Conservation (phyloP, 2,797 vertebrate species). For the Pantherophis vulpinus region DNA sequence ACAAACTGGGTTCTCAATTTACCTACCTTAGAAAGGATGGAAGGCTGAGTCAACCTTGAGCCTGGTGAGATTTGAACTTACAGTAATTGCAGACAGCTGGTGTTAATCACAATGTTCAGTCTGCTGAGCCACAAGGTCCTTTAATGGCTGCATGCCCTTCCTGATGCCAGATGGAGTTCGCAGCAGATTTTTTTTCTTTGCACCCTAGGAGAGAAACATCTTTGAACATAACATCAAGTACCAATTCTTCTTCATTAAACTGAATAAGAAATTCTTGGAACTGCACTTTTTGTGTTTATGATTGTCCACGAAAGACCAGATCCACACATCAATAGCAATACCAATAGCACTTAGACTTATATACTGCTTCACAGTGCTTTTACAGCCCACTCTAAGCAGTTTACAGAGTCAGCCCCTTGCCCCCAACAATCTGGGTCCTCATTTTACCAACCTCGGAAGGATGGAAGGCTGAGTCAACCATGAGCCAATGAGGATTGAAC, state of each 20-base stretch:
- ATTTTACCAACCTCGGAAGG: background rate
- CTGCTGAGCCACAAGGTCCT: no score
- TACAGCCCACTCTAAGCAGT: background rate
- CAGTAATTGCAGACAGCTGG: no score
- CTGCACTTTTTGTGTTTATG: background rate
- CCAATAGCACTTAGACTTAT: background rate
- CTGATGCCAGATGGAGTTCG: no score
- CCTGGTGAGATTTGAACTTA: no score
- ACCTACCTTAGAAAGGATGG: no score
- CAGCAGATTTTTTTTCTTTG: background rate
- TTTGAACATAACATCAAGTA: background rate
- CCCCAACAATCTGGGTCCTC: background rate
- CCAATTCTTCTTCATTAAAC: background rate
- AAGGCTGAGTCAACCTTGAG: no score
- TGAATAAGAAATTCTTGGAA: background rate
- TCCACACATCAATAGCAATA: background rate
- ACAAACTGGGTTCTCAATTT: no score
- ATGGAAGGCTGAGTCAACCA: background rate
- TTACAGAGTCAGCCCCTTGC: background rate
- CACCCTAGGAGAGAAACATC: no score
- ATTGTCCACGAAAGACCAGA: background rate
- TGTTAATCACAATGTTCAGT: no score
- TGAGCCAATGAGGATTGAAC: accelerated
- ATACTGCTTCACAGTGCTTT: background rate
- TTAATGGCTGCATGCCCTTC: no score